Conservation (phyloP, 1,140 invertebrate genomes). For the Riptortus pedestris region DNA sequence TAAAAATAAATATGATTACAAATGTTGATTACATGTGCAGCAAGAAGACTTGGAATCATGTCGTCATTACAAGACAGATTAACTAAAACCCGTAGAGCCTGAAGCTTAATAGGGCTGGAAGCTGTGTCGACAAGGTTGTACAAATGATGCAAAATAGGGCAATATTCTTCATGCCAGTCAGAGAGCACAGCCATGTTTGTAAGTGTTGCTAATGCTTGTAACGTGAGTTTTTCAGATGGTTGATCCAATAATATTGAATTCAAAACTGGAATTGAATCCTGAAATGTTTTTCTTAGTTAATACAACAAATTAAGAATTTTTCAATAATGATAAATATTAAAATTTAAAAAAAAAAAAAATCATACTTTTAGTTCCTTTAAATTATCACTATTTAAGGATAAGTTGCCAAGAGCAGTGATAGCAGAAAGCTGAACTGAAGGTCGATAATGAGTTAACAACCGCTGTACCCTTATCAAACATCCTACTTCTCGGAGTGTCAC, state of each 20-base stretch:
- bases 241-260: constrained; percentile 36
- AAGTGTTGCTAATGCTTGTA: constrained; percentile 38
- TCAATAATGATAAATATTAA: background rate
- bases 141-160: constrained; percentile 37
- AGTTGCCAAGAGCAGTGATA: constrained; percentile 42
- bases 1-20: no score
- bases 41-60: constrained; percentile 50
- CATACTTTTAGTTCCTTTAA: constrained; percentile 43
- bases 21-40: constrained; percentile 53
- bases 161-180: constrained; percentile 41
- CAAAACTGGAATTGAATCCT: constrained; percentile 40
- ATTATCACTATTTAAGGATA: constrained; percentile 45
- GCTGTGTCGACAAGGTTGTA: constrained; percentile 38
- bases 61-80: constrained; percentile 53
- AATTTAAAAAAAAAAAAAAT: background rate
- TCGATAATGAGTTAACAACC: constrained; percentile 39
- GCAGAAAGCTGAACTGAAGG: constrained; percentile 38
- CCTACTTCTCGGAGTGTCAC: constrained; percentile 45
- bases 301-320: background rate
- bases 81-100: constrained; percentile 50
- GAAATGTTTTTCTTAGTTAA: background rate
- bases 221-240: constrained; percentile 29
- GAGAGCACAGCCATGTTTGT: constrained; percentile 42
- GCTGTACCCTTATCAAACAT: constrained; percentile 40
- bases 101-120: constrained; percentile 39